These are phyloP conservation scores for Drosophila ambigua DNA, from an alignment of 1,140 invertebrate genomes.

Conservation along the genomic window DNA sequence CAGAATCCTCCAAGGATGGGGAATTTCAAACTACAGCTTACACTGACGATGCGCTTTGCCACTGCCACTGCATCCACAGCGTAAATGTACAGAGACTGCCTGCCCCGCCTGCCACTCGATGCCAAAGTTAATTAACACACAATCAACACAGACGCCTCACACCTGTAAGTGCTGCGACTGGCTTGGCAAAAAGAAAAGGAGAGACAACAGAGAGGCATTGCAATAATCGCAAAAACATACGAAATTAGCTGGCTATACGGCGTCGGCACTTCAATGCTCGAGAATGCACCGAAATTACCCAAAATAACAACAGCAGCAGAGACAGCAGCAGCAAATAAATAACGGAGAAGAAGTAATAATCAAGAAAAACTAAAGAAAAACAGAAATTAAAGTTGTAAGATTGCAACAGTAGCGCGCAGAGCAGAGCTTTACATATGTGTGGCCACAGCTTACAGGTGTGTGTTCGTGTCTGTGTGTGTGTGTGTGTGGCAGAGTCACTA, in stretches of 20 bases:
- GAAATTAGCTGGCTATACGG: conserved; percentile 51
- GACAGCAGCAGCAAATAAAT: conserved; percentile 18
- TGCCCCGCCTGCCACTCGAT: conserved; percentile 32
- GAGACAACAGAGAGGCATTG: conserved; percentile 47
- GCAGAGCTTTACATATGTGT: conserved; percentile 4
- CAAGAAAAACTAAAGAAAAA: conserved; percentile 65
- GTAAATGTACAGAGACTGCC: conserved; percentile 37
- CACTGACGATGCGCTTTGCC: neutral
- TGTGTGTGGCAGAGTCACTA: conserved; percentile 25
- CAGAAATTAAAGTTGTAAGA: conserved; percentile 78
- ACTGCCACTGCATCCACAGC: conserved; percentile 13
- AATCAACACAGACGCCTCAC: conserved; percentile 45
- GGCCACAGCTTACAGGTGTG: neutral
- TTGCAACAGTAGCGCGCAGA: conserved; percentile 63
- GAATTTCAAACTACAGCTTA: conserved; percentile 20
- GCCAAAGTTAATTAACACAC: conserved; percentile 79
- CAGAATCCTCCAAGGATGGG: too few species aligned
- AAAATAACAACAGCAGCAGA: conserved; percentile 22
- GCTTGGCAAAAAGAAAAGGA: conserved; percentile 41
- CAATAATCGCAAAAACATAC: conserved; percentile 75
- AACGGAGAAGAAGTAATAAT: conserved; percentile 11
- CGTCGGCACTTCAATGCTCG: conserved; percentile 70
- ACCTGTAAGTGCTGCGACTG: conserved; percentile 32
- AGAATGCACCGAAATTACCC: conserved; percentile 77
- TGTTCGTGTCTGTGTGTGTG: neutral